Conservation (phyloP, 2,113 vertebrate genomes). For the Rostratula benghalensis region DNA sequence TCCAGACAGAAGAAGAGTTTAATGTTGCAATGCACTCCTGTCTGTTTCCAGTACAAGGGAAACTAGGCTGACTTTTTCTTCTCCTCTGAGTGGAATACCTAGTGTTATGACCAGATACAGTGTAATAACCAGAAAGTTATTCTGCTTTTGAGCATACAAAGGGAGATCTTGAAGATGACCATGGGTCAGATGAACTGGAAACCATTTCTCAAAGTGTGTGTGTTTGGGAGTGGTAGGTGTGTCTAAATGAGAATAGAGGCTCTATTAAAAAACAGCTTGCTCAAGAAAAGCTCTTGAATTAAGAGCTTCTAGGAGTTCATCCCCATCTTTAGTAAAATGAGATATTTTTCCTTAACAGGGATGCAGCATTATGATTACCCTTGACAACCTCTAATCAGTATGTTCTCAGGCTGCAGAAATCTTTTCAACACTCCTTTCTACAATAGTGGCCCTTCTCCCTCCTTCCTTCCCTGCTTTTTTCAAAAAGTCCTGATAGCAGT, state of each 20-base stretch:
- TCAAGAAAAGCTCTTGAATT: neutral
- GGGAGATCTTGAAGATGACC: neutral
- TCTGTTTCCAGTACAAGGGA: neutral
- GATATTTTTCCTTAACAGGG: neutral
- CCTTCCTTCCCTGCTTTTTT: neutral
- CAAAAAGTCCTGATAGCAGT: neutral
- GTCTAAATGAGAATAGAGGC: neutral
- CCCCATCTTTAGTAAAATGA: neutral
- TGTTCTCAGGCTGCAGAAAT: slow-evolving; percentile 3
- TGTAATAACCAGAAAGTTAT: neutral
- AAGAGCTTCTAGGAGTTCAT: neutral
- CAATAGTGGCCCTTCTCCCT: neutral
- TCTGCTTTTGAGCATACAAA: neutral
- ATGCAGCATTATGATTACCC: neutral
- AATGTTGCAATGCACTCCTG: neutral
- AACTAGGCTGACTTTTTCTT: neutral
- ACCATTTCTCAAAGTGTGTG: neutral
- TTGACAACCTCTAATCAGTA: slow-evolving; percentile 21
- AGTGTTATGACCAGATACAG: neutral
- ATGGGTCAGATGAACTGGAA: neutral
- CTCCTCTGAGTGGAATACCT: neutral
- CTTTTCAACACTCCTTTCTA: neutral
- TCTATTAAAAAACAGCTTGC: neutral
- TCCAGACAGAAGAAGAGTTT: neutral
- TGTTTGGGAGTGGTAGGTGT: neutral